Percentiles rank a stretch among this genome's conserved stretches.
Conservation (phyloP, 1,140 invertebrate species). For the Drosophila ohnishii region DNA sequence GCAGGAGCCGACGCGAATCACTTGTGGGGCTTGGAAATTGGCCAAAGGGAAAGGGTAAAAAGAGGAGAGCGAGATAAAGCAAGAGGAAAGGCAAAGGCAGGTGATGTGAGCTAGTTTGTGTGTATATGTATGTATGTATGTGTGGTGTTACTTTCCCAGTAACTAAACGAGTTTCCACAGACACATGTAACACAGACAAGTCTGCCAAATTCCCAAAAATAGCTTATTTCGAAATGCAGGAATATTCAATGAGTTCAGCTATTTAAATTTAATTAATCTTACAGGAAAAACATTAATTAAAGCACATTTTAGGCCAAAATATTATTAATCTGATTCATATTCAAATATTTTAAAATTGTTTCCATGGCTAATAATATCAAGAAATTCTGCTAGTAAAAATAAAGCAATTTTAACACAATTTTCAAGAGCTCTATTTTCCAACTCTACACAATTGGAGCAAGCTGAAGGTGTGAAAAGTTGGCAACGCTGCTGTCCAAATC, state of each 20-base stretch:
- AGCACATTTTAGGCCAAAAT: too few relatives aligned
- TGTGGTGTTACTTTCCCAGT: slow-evolving; percentile 40
- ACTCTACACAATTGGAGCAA: not conserved
- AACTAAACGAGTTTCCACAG: slow-evolving; percentile 43
- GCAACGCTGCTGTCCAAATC: slow-evolving; percentile 3
- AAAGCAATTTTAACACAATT: not conserved
- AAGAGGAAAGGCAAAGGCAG: slow-evolving; percentile 29
- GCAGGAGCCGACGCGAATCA: slow-evolving; percentile 30
- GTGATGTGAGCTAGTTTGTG: slow-evolving; percentile 19
- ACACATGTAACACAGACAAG: not conserved
- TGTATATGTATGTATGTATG: not conserved
- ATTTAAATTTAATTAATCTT: not conserved
- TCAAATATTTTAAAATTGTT: too few relatives aligned
- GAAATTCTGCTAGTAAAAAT: not conserved
- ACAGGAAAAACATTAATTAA: too few relatives aligned
- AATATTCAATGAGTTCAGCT: not conserved
- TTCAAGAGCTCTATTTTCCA: not conserved
- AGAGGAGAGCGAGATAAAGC: slow-evolving; percentile 21
- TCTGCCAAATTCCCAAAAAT: slow-evolving; percentile 1
- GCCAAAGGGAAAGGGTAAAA: slow-evolving; percentile 21
- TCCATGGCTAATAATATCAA: not conserved
- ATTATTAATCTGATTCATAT: too few relatives aligned
- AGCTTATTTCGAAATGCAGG: not conserved
- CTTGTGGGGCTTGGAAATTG: slow-evolving; percentile 71
- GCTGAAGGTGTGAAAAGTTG: slow-evolving; percentile 2